phyloP scores from a whole-genome alignment of 2,888 invertebrate species.

The Temnothorax ravouxi region DNA sequence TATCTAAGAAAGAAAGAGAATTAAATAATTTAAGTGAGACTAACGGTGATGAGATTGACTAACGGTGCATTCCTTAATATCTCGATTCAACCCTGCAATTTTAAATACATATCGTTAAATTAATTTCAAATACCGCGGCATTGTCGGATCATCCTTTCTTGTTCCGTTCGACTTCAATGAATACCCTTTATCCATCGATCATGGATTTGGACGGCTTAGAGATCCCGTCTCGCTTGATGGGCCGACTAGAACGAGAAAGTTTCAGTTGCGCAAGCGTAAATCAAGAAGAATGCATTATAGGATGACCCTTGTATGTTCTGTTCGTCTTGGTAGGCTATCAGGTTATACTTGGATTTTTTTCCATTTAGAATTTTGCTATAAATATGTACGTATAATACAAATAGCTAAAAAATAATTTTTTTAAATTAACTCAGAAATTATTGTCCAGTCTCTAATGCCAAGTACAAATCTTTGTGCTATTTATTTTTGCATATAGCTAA shows the following conservation, averaged over 20 bases:
- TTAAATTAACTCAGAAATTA: not conserved
- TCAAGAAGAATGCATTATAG: not conserved
- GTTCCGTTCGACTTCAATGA: constrained; percentile 37
- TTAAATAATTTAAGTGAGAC: not conserved
- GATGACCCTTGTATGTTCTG: not conserved
- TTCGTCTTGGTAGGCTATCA: not conserved
- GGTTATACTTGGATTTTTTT: not conserved
- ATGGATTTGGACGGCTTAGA: constrained; percentile 29
- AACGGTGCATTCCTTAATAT: not conserved
- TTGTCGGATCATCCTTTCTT: not conserved
- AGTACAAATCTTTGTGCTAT: not conserved
- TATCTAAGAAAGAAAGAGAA: not conserved
- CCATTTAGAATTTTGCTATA: not conserved
- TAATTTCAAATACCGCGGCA: constrained; percentile 30
- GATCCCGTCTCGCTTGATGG: not conserved
- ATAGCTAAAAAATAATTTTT: not conserved
- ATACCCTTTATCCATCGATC: constrained; percentile 31
- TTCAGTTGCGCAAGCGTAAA: constrained; percentile 35
- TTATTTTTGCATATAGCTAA: not conserved
- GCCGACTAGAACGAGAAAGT: constrained; percentile 20
- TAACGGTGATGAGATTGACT: not conserved
- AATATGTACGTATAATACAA: not conserved
- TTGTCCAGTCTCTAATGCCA: not conserved
- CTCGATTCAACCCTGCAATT: constrained; percentile 16
- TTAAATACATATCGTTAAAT: constrained; percentile 44